Conservation (phyloP, 2,797 vertebrate species). For the Perodicticus potto region DNA sequence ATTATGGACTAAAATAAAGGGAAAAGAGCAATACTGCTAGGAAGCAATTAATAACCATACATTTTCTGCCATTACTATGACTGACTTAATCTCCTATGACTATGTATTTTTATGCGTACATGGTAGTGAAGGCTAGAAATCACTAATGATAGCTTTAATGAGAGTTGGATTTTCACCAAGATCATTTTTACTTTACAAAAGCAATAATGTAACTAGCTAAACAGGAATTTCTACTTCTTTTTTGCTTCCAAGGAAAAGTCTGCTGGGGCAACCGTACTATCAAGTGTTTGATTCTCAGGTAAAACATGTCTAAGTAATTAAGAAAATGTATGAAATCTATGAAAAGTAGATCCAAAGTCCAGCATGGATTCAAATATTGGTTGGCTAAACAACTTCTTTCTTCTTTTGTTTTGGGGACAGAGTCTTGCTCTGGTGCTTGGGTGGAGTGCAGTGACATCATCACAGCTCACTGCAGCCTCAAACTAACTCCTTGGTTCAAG, state of each 20-base stretch:
- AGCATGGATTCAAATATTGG: not conserved
- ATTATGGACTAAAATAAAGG: conserved; percentile 34
- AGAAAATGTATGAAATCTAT: conserved; percentile 44
- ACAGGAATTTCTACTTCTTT: conserved; percentile 27
- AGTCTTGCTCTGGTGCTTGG: not conserved
- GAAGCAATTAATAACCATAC: not conserved
- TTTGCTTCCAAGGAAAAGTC: conserved; percentile 16
- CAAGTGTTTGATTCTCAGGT: not conserved
- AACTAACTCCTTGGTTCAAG: not conserved
- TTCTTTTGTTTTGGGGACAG: not conserved
- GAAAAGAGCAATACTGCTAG: not conserved
- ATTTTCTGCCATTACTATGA: not conserved
- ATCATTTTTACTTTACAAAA: conserved; percentile 50
- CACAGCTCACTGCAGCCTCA: not conserved
- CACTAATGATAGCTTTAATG: not conserved
- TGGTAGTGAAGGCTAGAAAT: not conserved
- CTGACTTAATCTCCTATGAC: not conserved
- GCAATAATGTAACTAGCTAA: not conserved
- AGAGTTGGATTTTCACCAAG: conserved; percentile 42
- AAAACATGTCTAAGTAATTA: conserved; percentile 26
- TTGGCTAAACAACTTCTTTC: not conserved
- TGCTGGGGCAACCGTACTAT: not conserved
- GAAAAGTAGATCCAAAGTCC: conserved; percentile 13
- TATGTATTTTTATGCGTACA: not conserved
- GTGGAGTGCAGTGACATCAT: not conserved